These are phyloP conservation scores for Drosophila suboccidentalis DNA, from an alignment of 2,888 invertebrate genomes.

Conservation along the genomic window DNA sequence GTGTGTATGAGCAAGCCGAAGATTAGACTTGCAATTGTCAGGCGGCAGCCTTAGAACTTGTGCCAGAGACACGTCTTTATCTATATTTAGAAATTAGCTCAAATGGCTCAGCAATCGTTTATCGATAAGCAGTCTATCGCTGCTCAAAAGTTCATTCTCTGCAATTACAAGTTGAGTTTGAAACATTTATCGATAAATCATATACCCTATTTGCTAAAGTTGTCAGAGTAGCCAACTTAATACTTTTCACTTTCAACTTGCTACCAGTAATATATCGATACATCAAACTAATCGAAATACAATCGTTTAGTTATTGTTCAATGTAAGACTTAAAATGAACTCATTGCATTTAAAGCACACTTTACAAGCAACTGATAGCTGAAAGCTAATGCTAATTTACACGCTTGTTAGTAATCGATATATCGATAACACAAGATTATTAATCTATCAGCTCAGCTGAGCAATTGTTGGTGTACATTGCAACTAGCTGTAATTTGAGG, in stretches of 20 bases:
- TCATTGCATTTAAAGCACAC: neutral
- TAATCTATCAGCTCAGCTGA: slow-evolving; percentile 9
- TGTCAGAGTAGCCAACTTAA: too few relatives aligned
- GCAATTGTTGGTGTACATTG: slow-evolving; percentile 38
- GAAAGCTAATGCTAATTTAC: neutral
- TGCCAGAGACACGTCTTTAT: neutral
- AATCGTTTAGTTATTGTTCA: neutral
- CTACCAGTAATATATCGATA: neutral
- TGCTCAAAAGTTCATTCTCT: neutral
- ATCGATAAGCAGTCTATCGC: slow-evolving; percentile 2
- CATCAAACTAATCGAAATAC: neutral
- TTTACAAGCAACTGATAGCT: neutral
- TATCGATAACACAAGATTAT: slow-evolving; percentile 40
- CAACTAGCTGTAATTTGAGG: slow-evolving; percentile 53
- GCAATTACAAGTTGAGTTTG: neutral
- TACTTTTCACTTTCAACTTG: too few relatives aligned
- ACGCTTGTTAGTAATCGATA: slow-evolving; percentile 33
- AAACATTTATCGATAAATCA: neutral
- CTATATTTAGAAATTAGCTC: slow-evolving; percentile 9
- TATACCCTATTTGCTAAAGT: too few relatives aligned
- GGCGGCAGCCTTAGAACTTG: slow-evolving; percentile 44
- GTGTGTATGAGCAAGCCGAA: slow-evolving; percentile 24
- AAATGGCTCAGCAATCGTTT: neutral
- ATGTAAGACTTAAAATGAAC: neutral
- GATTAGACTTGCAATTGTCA: slow-evolving; percentile 18